phyloP scores from a whole-genome alignment of 1,140 invertebrate genomes.

The Parapsyche elsis region DNA sequence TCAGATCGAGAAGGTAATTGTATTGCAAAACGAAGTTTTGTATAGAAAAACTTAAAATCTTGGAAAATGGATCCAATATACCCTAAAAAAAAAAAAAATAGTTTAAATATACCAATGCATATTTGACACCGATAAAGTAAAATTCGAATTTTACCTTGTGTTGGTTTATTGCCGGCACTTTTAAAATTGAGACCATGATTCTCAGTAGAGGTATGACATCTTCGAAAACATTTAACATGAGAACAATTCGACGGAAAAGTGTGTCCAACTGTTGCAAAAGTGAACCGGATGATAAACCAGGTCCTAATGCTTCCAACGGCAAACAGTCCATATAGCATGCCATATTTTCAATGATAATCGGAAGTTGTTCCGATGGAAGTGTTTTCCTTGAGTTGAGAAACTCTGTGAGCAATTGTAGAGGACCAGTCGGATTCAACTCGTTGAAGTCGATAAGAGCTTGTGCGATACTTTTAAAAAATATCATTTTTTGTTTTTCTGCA shows the following conservation, averaged over 20 bases:
- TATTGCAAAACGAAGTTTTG: slow-evolving; percentile 90
- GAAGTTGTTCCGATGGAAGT: slow-evolving; percentile 79
- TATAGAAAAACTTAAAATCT: slow-evolving; percentile 90
- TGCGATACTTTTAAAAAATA: slow-evolving; percentile 94
- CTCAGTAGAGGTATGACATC: slow-evolving; percentile 83
- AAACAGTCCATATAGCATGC: slow-evolving; percentile 93
- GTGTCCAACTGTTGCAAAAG: slow-evolving; percentile 85
- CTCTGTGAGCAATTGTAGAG: slow-evolving; percentile 91
- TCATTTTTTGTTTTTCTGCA: slow-evolving; percentile 74
- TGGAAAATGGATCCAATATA: slow-evolving; percentile 94
- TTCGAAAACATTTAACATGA: slow-evolving; percentile 78
- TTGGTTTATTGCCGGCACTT: slow-evolving; percentile 83
- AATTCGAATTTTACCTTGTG: slow-evolving; percentile 73
- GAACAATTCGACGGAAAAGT: slow-evolving; percentile 83
- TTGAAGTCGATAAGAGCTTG: slow-evolving; percentile 95
- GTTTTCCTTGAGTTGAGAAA: slow-evolving; percentile 91
- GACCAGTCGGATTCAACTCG: slow-evolving; percentile 94
- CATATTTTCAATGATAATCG: slow-evolving; percentile 86
- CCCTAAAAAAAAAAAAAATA: slow-evolving; percentile 57
- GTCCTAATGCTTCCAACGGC: slow-evolving; percentile 82
- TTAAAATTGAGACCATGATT: slow-evolving; percentile 87
- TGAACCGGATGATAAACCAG: slow-evolving; percentile 81
- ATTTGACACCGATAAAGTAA: not conserved
- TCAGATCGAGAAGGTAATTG: slow-evolving; percentile 87
- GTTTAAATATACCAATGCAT: not conserved